Conservation (phyloP, 1,140 invertebrate species). For the Venturia canescens region DNA sequence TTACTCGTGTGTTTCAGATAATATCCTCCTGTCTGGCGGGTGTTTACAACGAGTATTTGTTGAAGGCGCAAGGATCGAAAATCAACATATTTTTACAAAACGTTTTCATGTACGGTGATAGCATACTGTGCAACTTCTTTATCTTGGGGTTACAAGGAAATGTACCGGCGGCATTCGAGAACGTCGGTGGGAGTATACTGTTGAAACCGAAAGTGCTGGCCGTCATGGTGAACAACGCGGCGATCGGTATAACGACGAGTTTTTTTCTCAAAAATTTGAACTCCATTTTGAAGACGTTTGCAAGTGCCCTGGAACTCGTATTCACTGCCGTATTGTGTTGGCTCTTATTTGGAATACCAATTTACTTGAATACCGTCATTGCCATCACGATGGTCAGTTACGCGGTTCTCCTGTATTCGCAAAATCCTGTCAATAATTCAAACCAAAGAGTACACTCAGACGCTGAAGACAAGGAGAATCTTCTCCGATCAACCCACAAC, state of each 20-base stretch:
- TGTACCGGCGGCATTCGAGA: constrained; percentile 79
- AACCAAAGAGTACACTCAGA: constrained; percentile 49
- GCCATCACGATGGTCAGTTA: constrained; percentile 90
- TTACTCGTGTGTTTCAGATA: constrained; percentile 82
- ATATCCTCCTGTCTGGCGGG: constrained; percentile 96
- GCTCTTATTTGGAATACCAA: constrained; percentile 91
- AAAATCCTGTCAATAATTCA: constrained; percentile 86
- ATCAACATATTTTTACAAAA: constrained; percentile 96
- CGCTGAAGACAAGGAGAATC: constrained; percentile 7
- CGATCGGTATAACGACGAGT: constrained; percentile 95
- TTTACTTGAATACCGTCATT: constrained; percentile 88
- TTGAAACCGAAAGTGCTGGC: constrained; percentile 81
- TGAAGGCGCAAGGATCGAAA: constrained; percentile 90
- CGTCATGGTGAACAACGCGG: constrained; percentile 93
- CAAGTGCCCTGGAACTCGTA: constrained; percentile 93
- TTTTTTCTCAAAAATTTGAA: constrained; percentile 96
- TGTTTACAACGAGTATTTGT: constrained; percentile 96
- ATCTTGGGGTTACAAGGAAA: constrained; percentile 84
- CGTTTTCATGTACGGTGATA: constrained; percentile 97
- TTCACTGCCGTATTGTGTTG: constrained; percentile 94
- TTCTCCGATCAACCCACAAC: neutral
- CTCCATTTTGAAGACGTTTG: constrained; percentile 97
- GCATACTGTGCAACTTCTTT: constrained; percentile 91
- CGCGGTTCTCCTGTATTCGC: constrained; percentile 91
- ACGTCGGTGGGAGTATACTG: constrained; percentile 70